Conservation (phyloP, 2,797 vertebrate species). For the Graptemys geographica region DNA sequence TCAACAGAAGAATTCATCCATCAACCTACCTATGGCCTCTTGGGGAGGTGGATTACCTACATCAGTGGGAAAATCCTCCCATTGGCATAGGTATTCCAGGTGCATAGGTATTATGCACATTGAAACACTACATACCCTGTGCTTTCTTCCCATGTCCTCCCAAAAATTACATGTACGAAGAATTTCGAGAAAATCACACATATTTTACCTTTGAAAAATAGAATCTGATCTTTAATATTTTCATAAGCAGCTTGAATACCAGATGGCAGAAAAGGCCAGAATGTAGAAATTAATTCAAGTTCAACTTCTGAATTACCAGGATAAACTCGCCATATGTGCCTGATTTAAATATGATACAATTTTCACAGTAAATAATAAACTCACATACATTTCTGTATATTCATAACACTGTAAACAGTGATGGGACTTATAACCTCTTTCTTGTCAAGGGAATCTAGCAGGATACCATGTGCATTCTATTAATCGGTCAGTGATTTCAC, state of each 20-base stretch:
- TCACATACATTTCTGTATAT: neutral
- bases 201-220: slow-evolving; percentile 88
- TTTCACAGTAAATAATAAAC: slow-evolving; percentile 5
- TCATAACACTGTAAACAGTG: neutral
- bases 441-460: neutral
- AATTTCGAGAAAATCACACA: neutral
- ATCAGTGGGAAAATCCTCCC: neutral
- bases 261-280: slow-evolving; percentile 87
- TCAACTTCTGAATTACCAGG: slow-evolving; percentile 74
- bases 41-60: neutral
- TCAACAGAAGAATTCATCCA: neutral
- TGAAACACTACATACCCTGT: neutral
- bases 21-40: neutral
- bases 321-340: slow-evolving; percentile 87
- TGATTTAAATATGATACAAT: slow-evolving; percentile 70
- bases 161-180: neutral
- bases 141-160: neutral
- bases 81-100: neutral
- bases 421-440: neutral
- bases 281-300: slow-evolving; percentile 81
- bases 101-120: neutral
- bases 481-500: neutral
- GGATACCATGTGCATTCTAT: rapidly evolving
- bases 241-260: slow-evolving; percentile 90
- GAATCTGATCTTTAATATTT: slow-evolving; percentile 80